Percentiles rank a stretch among this genome's conserved stretches.
Evolutionary conservation across 2,888 invertebrate species (phyloP).

Genomic region (Cerastis rubricosa): DNA sequence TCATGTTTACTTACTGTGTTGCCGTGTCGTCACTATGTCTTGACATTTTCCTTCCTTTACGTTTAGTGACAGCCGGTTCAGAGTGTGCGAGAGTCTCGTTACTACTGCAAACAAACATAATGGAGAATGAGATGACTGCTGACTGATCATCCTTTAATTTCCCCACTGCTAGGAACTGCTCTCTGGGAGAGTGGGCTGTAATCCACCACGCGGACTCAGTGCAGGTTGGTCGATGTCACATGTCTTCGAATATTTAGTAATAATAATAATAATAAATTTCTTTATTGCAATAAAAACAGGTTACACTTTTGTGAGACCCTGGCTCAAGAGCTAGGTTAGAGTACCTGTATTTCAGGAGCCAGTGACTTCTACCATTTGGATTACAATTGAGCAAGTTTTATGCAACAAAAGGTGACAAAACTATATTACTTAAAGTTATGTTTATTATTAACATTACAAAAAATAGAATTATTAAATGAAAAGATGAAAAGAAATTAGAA

Average conservation of each 20-base stretch:
- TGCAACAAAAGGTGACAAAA: too few species aligned
- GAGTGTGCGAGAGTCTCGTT: background rate
- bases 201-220: background rate
- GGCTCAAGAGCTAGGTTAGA: too few species aligned
- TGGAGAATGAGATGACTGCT: background rate
- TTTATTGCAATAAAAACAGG: too few species aligned
- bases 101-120: conserved; percentile 5
- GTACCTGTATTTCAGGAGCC: too few species aligned
- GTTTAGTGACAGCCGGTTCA: background rate
- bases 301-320: too few species aligned
- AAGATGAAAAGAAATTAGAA: too few species aligned
- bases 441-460: too few species aligned
- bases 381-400: too few species aligned
- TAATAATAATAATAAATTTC: too few species aligned
- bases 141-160: background rate
- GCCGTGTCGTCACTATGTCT: conserved; percentile 1
- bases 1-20: background rate
- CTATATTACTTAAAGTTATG: too few species aligned
- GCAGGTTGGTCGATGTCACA: background rate
- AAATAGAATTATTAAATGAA: too few species aligned
- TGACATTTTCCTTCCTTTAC: background rate
- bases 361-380: too few species aligned
- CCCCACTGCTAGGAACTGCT: background rate
- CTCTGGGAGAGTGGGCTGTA: background rate
- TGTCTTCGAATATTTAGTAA: background rate